phyloP scores from a whole-genome alignment of 2,113 vertebrate species.

The Ptilonorhynchus violaceus region DNA sequence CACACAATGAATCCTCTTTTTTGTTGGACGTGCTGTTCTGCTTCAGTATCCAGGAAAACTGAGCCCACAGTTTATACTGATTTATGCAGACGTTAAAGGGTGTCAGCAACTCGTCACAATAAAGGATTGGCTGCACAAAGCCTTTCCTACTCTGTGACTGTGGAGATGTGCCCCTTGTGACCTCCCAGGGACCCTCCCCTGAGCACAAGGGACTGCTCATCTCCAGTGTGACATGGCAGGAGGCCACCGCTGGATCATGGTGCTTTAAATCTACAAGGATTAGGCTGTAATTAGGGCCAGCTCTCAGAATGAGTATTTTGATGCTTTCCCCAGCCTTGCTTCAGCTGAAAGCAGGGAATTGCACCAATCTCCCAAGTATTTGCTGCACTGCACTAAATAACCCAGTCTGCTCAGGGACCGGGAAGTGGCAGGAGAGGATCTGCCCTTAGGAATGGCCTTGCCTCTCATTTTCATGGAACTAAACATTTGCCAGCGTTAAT shows the following conservation, averaged over 20 bases:
- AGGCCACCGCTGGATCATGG: rapidly evolving
- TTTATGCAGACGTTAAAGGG: background rate
- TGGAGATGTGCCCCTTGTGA: background rate
- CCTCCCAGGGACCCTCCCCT: background rate
- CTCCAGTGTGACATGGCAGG: background rate
- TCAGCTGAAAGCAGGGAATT: background rate
- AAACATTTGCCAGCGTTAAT: rapidly evolving
- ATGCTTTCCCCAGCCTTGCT: background rate
- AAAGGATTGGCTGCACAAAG: background rate
- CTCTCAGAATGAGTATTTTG: background rate
- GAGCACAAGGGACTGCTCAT: background rate
- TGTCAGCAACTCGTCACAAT: background rate
- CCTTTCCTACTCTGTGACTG: background rate
- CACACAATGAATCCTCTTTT: rapidly evolving
- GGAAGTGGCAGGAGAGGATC: background rate
- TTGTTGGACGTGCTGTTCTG: background rate
- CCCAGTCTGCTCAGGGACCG: background rate
- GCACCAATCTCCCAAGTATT: rapidly evolving
- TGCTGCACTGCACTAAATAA: background rate
- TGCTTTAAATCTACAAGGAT: background rate
- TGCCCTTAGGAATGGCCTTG: background rate
- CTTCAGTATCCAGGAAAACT: background rate
- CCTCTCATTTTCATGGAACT: background rate
- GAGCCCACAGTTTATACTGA: background rate
- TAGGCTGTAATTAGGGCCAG: background rate